A percentile compares a stretch with the other conserved stretches of the same genome.
These are phyloP conservation scores for Actinostola sp. DNA, from an alignment of 92 coral and sea anemone genomes.

Conservation along the genomic window DNA sequence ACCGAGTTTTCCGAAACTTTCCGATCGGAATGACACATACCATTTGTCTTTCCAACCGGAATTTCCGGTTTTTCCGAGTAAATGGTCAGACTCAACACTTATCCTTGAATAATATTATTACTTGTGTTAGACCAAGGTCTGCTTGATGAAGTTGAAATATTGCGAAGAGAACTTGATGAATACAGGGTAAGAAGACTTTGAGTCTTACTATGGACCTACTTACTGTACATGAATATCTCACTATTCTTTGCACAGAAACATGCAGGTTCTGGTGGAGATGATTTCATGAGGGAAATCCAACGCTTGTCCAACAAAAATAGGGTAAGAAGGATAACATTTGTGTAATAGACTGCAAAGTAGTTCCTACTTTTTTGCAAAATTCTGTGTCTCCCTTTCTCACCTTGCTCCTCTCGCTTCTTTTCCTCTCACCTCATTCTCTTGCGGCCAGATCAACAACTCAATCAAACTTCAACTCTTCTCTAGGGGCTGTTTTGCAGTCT, in stretches of 20 bases:
- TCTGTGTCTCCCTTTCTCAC: too few species aligned
- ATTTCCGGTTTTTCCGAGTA: too few species aligned
- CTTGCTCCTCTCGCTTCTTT: too few species aligned
- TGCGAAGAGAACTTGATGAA: conserved; percentile 63
- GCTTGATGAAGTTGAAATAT: conserved; percentile 60
- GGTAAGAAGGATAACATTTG: conserved; percentile 34
- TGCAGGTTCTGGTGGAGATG: conserved; percentile 83
- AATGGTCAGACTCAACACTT: not conserved
- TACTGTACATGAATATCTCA: not conserved
- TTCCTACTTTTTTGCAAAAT: too few species aligned
- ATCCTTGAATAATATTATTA: not conserved
- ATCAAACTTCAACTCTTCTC: too few species aligned
- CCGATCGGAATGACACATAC: too few species aligned
- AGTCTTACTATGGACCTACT: too few species aligned
- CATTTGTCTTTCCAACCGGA: too few species aligned
- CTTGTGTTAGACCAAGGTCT: conserved; percentile 60
- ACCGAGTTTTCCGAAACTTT: too few species aligned
- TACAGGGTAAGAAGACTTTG: conserved; percentile 73
- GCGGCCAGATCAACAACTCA: too few species aligned
- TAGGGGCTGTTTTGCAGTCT: too few species aligned
- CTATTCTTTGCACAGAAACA: conserved; percentile 52
- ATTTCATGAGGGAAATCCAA: conserved; percentile 87
- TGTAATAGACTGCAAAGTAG: not conserved
- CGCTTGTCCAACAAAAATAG: conserved; percentile 60
- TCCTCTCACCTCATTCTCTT: too few species aligned